Evolutionary conservation across 2,113 vertebrate species (phyloP), one percentile per base, ranked within the genome.

Genomic region (Carassius auratus): DNA sequence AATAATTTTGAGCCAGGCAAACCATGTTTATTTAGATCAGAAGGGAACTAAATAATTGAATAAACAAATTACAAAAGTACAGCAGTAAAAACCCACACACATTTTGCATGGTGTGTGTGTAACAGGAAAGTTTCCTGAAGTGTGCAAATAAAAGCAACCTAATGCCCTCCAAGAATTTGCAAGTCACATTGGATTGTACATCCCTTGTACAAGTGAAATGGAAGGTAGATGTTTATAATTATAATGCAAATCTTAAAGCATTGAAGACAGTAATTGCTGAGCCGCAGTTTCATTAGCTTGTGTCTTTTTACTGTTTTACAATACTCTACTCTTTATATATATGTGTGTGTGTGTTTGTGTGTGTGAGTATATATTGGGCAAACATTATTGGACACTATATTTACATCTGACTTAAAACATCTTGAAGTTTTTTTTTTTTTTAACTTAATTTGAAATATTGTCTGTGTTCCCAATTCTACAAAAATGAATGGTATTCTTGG

Each of bases 121-220:
- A 82, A 82, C 45, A 50, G 64, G 64, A 45, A 17, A 13, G 69
- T 69, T 82, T 55, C 17, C 62, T 55, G 80, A 69, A 66, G 30
- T 52, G 64, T 82, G 62, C 45, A 81, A 33, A 81, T 81, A 80
- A 1, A 68, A 26, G 57, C 57, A 64, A 69, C 45, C 0, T 82
- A 82, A 81, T 69, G 17, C 26, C 64, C 45, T 14, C 9, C 19
- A 42, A 42, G 64, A 36, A 69, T 82, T 82, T 69, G 80, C 64
- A 82, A 50, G 80, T 69, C 45, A 55, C 17, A 55, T 17, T 55
- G 23, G 26, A 9, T 1, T 68, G 15, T 68, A 33, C 79, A 52
- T 81, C 14, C 78, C 3, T 30, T 81, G 62, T 30, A 33, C 5
- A 36, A 36, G 48, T 79, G 12, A 81, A 81, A 15, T 42, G 5